A percentile compares a stretch with the other conserved stretches of the same genome.
These are phyloP conservation scores for Galerucella nymphaeae DNA, from an alignment of 2,888 invertebrate species.

Conservation along the genomic window DNA sequence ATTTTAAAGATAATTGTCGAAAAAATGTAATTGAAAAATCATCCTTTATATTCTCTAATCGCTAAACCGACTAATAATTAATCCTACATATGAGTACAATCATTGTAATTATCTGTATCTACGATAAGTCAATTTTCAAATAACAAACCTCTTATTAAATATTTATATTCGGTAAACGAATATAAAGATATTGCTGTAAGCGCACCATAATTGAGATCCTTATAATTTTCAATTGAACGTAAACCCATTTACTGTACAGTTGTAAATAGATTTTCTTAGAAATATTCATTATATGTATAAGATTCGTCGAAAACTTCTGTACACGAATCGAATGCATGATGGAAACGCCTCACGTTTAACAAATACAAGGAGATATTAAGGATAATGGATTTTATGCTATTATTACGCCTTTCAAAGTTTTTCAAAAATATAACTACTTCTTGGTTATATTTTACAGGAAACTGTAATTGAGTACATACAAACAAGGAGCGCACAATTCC, in stretches of 20 bases:
- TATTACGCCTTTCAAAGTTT: no score
- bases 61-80: not conserved
- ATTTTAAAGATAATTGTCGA: not conserved
- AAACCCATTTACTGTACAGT: not conserved
- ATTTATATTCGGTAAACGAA: not conserved
- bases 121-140: not conserved
- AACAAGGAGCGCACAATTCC: no score
- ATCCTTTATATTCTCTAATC: no score
- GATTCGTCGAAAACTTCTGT: not conserved
- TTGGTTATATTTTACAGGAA: no score
- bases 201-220: not conserved
- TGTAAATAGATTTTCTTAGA: conserved; percentile 2
- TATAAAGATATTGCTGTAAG: not conserved
- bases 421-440: no score
- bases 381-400: no score
- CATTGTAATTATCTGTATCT: not conserved
- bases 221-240: not conserved
- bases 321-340: no score
- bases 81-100: not conserved
- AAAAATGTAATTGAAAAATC: not conserved
- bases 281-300: not conserved
- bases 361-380: no score
- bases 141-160: not conserved
- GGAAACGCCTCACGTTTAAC: no score
- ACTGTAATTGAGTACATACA: no score